Evolutionary conservation across 1,140 invertebrate genomes (phyloP).

Genomic region (Psilanteris sp.): DNA sequence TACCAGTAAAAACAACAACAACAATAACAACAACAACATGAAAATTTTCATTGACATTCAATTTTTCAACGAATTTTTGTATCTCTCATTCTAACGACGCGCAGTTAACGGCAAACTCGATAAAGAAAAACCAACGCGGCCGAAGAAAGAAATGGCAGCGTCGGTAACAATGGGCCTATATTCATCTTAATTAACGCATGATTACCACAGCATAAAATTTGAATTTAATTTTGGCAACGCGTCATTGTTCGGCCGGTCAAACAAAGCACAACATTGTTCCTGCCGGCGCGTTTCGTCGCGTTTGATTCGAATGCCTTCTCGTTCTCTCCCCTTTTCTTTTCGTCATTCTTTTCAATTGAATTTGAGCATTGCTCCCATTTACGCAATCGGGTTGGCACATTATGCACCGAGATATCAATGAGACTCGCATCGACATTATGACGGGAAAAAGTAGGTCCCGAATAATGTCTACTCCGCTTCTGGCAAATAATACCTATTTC

Average conservation of each 20-base stretch:
- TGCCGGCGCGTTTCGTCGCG: neutral
- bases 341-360: constrained; percentile 29
- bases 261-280: constrained; percentile 19
- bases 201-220: constrained; percentile 18
- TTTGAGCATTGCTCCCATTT: constrained; percentile 35
- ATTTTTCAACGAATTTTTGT: no score
- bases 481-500: constrained; percentile 57
- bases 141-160: no score
- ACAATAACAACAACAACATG: no score
- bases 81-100: no score
- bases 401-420: constrained; percentile 48
- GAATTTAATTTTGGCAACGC: constrained; percentile 27
- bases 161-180: no score
- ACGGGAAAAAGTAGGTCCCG: constrained; percentile 60
- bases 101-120: no score
- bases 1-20: no score
- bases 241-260: constrained; percentile 16
- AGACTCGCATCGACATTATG: constrained; percentile 51
- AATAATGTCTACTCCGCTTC: constrained; percentile 59
- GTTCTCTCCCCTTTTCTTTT: constrained; percentile 19
- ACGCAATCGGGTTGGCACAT: constrained; percentile 41
- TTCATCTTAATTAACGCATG: constrained; percentile 7
- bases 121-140: no score
- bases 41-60: no score
- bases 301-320: constrained; percentile 8